These are phyloP conservation scores for Semotilus atromaculatus DNA, from an alignment of 2,797 vertebrate genomes.

Conservation along the genomic window DNA sequence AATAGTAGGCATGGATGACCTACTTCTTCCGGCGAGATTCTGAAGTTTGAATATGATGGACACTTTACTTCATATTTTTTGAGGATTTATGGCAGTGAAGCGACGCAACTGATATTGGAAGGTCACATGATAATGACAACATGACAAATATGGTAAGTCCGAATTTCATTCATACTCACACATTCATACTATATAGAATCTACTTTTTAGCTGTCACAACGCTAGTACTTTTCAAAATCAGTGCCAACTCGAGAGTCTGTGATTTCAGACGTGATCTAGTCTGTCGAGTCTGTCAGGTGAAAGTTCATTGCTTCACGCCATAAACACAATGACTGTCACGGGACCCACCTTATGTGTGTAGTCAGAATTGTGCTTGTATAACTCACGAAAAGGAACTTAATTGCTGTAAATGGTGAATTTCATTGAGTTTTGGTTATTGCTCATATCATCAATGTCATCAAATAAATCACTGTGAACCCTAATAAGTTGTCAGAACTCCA, in stretches of 20 bases:
- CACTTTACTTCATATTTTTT: too few species aligned
- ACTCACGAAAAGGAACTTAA: too few species aligned
- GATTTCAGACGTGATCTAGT: not conserved
- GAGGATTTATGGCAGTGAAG: not conserved
- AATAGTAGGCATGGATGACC: not conserved
- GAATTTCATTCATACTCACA: not conserved
- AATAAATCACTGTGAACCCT: not conserved
- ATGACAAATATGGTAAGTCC: not conserved
- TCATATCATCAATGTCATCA: not conserved
- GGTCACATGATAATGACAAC: not conserved
- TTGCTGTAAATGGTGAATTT: slow-evolving; percentile 21
- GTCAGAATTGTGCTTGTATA: not conserved
- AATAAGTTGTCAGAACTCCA: not conserved
- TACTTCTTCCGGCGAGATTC: not conserved
- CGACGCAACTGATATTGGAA: not conserved
- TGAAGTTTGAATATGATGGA: not conserved
- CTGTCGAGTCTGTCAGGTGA: not conserved
- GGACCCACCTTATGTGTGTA: not conserved
- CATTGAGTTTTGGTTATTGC: not conserved
- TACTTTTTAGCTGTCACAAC: not conserved
- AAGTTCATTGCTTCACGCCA: not conserved
- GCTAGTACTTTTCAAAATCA: too few species aligned
- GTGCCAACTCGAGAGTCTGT: not conserved
- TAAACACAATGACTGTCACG: not conserved
- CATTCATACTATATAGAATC: not conserved